Conservation (phyloP, 2,888 invertebrate species). For the Meliscaeva auricollis region DNA sequence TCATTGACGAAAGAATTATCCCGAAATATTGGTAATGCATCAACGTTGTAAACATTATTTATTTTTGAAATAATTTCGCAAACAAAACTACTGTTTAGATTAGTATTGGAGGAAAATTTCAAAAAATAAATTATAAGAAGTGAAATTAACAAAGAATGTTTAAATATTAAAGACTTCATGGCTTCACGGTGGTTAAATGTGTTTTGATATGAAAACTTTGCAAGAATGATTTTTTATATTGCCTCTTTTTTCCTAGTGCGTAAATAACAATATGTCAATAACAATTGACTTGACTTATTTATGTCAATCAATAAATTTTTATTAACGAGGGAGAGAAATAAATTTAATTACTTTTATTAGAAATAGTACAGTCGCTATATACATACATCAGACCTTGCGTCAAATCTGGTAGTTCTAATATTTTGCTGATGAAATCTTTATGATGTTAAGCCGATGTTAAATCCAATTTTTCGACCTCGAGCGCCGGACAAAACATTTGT, state of each 20-base stretch:
- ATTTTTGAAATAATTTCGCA: background rate
- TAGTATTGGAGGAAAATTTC: background rate
- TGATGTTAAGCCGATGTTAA: too few species aligned
- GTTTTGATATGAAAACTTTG: background rate
- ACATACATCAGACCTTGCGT: too few species aligned
- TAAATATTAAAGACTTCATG: background rate
- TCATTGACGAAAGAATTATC: background rate
- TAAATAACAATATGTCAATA: too few species aligned
- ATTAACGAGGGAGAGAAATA: background rate
- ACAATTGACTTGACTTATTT: background rate
- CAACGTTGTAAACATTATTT: background rate
- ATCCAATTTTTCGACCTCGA: too few species aligned
- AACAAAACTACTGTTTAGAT: background rate
- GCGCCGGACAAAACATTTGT: too few species aligned
- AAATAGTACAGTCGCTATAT: too few species aligned
- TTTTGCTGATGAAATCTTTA: too few species aligned
- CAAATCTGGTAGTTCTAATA: too few species aligned
- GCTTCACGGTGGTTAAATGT: background rate
- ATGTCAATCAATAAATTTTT: background rate
- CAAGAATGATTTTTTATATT: background rate
- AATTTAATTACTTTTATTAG: background rate
- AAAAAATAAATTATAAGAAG: background rate
- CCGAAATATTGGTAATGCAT: background rate
- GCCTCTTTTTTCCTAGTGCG: background rate
- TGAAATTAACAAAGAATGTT: background rate